Base-by-base conservation (phyloP, 2,888 invertebrate species). In the Margaritifera margaritifera region DNA sequence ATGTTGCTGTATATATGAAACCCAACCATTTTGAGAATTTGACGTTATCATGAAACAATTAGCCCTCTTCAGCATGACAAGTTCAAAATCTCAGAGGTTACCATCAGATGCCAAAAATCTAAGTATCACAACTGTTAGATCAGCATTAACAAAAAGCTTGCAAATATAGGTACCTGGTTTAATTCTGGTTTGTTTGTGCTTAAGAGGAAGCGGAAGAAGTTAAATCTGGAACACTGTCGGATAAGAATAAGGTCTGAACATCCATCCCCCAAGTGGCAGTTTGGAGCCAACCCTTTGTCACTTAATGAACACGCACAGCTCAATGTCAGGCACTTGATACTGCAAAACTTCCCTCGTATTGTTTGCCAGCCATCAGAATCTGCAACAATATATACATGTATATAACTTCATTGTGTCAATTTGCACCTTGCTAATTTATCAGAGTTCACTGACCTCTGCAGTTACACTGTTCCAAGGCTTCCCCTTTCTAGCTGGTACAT, bases 191-290 rank as follows among this genome's bases (percentile, higher is more conserved):
- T 80, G 6, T 80, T 81, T 63, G 84, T 86, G n/a, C 87, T 72
- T 56, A 93, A 87, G 62, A 95, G 90, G 84, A 95, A 92, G 73
- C 93, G 92, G 58, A 95, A 89, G 87, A 94, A 94, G 85, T 95
- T 93, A 55, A 94, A 84, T 68, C 95, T 87, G 25, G 94, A 93
- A 25, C 95, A 94, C 84, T 94, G 93, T 59, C 92, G 92, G 54
- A 95, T 93, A 56, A 95, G 88, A 75, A 95, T 93, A 77, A 95
- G 91, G 90, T 95, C 94, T 71, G 94, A 91, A 86, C 93, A 93
- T 50, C 95, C 95, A 89, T 95, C 94, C 0, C 95, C 95, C 55
- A 95, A 90, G 88, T 95, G 95, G 87, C 94, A 93, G 82, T 92
- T 93, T 1, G 94, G 94, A 59, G 95, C 94, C 80, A 95, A 93